Percentiles rank a stretch among this genome's conserved stretches.
Evolutionary conservation across 2,113 vertebrate genomes (phyloP).

Genomic region (Crotalus horridus): DNA sequence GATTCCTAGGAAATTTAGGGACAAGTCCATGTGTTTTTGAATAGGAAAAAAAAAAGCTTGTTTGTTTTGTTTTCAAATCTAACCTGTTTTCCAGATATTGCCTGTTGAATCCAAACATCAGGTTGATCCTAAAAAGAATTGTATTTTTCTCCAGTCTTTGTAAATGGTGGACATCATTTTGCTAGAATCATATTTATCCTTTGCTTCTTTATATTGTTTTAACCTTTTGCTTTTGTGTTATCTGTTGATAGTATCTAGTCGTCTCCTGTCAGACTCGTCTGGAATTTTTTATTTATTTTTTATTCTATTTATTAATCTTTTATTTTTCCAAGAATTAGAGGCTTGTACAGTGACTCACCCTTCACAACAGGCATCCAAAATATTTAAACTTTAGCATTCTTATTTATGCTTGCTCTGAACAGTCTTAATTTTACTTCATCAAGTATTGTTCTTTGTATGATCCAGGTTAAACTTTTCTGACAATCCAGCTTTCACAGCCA

Average conservation of each 20-base stretch:
- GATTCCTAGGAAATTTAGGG: background rate
- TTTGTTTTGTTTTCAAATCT: background rate
- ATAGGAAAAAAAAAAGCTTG: background rate
- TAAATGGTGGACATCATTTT: background rate
- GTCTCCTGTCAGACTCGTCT: background rate
- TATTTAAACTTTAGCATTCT: background rate
- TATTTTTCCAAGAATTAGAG: background rate
- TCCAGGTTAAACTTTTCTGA: background rate
- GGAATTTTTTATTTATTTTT: background rate
- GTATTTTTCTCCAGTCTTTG: background rate
- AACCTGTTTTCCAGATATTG: background rate
- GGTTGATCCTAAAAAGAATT: background rate
- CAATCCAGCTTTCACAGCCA: background rate
- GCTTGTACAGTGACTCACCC: background rate
- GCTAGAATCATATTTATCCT: background rate
- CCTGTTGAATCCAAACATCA: background rate
- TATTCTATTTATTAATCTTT: background rate
- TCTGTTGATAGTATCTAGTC: background rate
- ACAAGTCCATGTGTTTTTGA: background rate
- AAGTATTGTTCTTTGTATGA: background rate
- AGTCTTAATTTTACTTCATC: background rate
- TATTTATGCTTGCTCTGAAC: background rate
- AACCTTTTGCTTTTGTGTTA: background rate
- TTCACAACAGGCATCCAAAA: background rate
- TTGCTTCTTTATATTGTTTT: background rate